Evolutionary conservation across 2,797 vertebrate species (phyloP), one percentile per base, ranked within the genome.

Genomic region (Cygnus olor): DNA sequence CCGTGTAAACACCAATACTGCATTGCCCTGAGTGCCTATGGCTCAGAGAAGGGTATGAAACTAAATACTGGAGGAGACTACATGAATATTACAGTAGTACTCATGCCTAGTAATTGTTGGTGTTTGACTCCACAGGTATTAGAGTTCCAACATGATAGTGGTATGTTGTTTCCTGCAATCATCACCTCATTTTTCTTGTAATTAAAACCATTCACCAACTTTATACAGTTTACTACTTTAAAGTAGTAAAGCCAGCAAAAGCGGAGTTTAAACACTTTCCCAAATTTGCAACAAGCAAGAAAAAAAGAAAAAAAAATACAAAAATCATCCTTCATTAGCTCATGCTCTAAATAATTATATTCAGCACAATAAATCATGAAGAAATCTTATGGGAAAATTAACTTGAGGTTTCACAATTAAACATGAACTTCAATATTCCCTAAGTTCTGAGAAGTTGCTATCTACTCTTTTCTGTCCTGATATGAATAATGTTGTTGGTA

Each of bases 1-100:
- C 12, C 49, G 22, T 24, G n/a, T 36, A 36, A 36, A 27, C 9
- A 13, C 10, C n/a, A 63, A 15, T 54, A 71, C n/a, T 20, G 6
- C 8, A 11, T 24, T 63, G 6, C 11, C 30, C 40, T 38, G 18
- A 11, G 15, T 54, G n/a, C 7, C 1, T 11, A n/a, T 0, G 1
- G 27, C 58, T 92, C 54, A 45, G 49, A 64, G 32, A 2, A 80
- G 30, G 76, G 30, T 19, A 47, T 7, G 54, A 80, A n/a, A 63
- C 42, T 66, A 27, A 44, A 49, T 34, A 58, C 27, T 56, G 17
- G 30, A 79, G 61, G 13, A 53, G 7, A 53, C 30, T 36, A 45
- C 9, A 57, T 18, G 53, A 66, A 47, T 11, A 38, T 3, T 51
- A 36, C 9, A 63, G 30, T 9, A 80, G 4, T 40, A 27, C 10